phyloP scores from a whole-genome alignment of 1,140 invertebrate genomes.

The Fopius arisanus region DNA sequence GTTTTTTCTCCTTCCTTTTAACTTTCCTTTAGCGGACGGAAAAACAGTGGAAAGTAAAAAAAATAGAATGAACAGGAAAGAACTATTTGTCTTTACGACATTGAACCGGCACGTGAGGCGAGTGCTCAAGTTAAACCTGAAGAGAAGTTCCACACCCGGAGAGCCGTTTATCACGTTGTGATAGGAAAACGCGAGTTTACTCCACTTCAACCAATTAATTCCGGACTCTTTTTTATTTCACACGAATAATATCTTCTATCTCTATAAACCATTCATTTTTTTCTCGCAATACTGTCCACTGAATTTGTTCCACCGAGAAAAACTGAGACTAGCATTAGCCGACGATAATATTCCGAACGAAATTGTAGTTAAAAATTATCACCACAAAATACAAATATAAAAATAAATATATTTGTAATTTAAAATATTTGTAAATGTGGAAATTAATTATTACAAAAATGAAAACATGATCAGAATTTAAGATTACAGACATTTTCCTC shows the following conservation, averaged over 20 bases:
- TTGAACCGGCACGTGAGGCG: slow-evolving; percentile 23
- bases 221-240: neutral
- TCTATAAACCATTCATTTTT: neutral
- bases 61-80: slow-evolving; percentile 7
- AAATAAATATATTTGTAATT: too few relatives aligned
- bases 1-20: neutral
- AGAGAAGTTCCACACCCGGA: neutral
- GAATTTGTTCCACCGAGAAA: too few relatives aligned
- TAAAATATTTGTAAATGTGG: too few relatives aligned
- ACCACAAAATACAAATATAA: too few relatives aligned
- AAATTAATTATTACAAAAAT: too few relatives aligned
- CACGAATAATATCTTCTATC: neutral
- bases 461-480: too few relatives aligned
- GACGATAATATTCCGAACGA: too few relatives aligned
- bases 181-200: slow-evolving; percentile 12
- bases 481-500: too few relatives aligned
- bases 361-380: too few relatives aligned
- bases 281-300: too few relatives aligned
- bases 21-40: neutral
- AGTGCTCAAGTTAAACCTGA: neutral
- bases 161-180: slow-evolving; percentile 26
- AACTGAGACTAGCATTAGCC: too few relatives aligned
- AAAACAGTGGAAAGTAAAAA: neutral
- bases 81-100: slow-evolving; percentile 32
- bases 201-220: slow-evolving; percentile 28